Base-by-base conservation (phyloP, 2,113 vertebrate species). In the Callionymus lyra region DNA sequence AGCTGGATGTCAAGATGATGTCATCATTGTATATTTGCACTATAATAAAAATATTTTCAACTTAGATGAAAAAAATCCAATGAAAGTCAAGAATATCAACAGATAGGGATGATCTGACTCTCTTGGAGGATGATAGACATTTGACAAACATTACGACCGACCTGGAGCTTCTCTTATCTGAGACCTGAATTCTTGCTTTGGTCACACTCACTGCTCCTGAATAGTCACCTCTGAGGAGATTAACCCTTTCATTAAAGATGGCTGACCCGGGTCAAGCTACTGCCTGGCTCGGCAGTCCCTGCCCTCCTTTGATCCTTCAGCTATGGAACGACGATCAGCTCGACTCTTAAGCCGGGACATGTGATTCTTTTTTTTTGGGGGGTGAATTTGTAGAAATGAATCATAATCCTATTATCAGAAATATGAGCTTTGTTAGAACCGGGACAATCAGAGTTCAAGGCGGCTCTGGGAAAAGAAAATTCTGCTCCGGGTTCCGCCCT, bases 351-450 rank as follows among this genome's bases (percentile, higher is more conserved):
- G 90, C 90, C 84, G 82, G 85, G 86, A 88, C 94, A 94, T 97
- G 94, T 96, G 94, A 96, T 96, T 93, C 91, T 6, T 42, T 44
- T 34, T 44, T 32, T 44, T 2, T 4, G 21, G 21, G 21, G 21
- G 21, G 90, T 88, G 94, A 94, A 95, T 96, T 94, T 94, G 89
- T 87, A 90, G 89, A 96, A 97, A 94, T 94, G 88, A 94, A 93
- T 93, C 86, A 89, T 97, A 96, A 98, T 98, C 93, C 93, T 97
- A 94, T 98, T 95, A 97, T 90, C 87, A 91, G 93, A 89, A 88
- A 88, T 90, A 89, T 83, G 82, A 88, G 87, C 86, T 85, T 89
- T 91, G 14, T 93, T 92, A 88, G 93, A 86, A 83, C 79, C 83
- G 79, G 84, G 84, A 45, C 86, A 86, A 87, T 83, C 86, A 81